Evolutionary conservation across 2,888 invertebrate genomes (phyloP), one percentile per base, ranked within the genome.

Genomic region (Dusona sp.): DNA sequence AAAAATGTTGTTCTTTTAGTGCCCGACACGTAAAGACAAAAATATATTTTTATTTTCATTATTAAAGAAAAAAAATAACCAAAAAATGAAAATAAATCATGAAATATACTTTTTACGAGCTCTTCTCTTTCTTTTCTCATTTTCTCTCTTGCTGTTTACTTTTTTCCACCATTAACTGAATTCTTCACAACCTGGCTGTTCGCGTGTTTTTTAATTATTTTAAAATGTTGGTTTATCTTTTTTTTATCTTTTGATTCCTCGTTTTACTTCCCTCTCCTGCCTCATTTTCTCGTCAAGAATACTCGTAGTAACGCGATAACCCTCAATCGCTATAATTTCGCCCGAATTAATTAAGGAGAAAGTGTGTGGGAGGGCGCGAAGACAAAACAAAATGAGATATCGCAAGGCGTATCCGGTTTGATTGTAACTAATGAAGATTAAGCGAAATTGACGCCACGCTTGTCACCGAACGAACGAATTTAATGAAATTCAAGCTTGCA

Each of bases 341-440:
- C n/a, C 7, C 38, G 36, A 33, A 70, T 61, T 61, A 33, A 64
- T 70, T 64, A 33, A 36, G 22, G 22, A 57, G 22, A 54, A 22
- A 36, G 73, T n/a, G n/a, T 11, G 33, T 57, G 33, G 48, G 36
- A 36, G 36, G 3, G 54, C 16, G 51, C 29, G 51, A 36, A 54
- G 54, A 38, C 73, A 36, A 54, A 73, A 73, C 51, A 57, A 57
- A 72, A 19, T 33, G 72, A 72, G 72, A 72, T 72, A 54, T 48
- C 51, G n/a, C 48, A 57, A 57, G 36, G 73, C n/a, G 29, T 42
- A 42, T 54, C 51, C 72, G 29, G 61, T 61, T 61, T 61, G 61
- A 61, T 61, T 61, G 29, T 48, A n/a, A 7, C 19, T n/a, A 48
- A 48, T 48, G 48, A 48, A 48, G 19, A 48, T n/a, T 19, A 19